A percentile compares a stretch with the other conserved stretches of the same genome.
These are phyloP conservation scores for Gasterosteus nipponicus DNA, from an alignment of 2,113 vertebrate genomes.

Conservation along the genomic window DNA sequence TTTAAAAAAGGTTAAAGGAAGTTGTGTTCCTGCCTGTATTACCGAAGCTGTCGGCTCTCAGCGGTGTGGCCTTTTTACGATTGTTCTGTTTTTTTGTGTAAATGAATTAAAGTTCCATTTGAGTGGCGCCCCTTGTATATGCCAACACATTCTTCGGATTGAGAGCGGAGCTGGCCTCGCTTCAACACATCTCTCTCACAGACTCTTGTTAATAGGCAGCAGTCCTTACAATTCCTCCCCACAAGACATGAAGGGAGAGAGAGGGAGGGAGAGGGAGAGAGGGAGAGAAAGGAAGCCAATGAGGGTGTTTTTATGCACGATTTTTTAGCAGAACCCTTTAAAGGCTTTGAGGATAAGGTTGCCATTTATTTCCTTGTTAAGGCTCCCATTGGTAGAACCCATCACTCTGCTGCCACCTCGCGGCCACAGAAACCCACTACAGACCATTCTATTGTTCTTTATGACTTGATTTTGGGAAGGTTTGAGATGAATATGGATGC, in stretches of 20 bases:
- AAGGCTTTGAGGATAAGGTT: conserved; percentile 71
- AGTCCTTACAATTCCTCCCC: conserved; percentile 65
- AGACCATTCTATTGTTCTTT: not conserved
- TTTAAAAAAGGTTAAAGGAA: conserved; percentile 59
- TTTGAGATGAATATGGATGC: not conserved
- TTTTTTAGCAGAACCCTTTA: conserved; percentile 69
- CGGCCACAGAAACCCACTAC: conserved; percentile 43
- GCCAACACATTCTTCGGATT: conserved; percentile 81
- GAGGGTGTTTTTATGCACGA: conserved; percentile 57
- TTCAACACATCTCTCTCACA: conserved; percentile 77
- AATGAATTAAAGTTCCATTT: conserved; percentile 80
- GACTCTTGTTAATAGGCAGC: conserved; percentile 72
- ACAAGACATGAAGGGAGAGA: conserved; percentile 51
- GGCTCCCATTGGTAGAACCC: conserved; percentile 13
- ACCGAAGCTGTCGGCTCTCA: conserved; percentile 63
- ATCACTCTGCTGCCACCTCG: conserved; percentile 75
- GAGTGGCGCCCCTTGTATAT: conserved; percentile 78
- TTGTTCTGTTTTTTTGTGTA: conserved; percentile 75
- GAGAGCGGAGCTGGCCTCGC: conserved; percentile 73
- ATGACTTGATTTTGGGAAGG: not conserved
- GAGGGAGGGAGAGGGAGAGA: conserved; percentile 45
- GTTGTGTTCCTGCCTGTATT: conserved; percentile 65
- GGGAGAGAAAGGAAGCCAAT: conserved; percentile 27
- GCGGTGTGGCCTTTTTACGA: conserved; percentile 74
- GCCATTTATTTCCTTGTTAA: conserved; percentile 71